phyloP scores from a whole-genome alignment of 2,888 invertebrate genomes.

The Lysandra coridon region DNA sequence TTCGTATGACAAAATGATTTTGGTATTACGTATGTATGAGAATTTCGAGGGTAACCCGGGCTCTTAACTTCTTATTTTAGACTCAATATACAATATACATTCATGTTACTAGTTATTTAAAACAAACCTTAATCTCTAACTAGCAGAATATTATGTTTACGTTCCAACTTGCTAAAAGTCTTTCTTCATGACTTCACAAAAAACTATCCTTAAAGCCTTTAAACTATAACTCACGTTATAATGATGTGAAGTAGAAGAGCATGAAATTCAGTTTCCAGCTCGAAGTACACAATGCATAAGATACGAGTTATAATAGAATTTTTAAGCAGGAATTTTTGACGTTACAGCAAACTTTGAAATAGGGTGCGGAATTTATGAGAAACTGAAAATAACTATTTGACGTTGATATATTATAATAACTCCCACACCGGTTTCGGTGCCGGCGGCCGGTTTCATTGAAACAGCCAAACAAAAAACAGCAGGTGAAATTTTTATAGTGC shows the following conservation, averaged over 20 bases:
- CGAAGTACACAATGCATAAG: slow-evolving; percentile 38
- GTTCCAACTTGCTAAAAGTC: neutral
- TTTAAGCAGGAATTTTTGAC: slow-evolving; percentile 38
- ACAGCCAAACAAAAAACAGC: no score
- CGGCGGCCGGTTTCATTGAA: no score
- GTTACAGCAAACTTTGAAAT: slow-evolving; percentile 5
- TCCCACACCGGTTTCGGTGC: no score
- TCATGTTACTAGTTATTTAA: no score
- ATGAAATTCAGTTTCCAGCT: slow-evolving; percentile 17
- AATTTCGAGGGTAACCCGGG: no score
- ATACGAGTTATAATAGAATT: slow-evolving; percentile 44
- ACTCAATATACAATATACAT: no score
- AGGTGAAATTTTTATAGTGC: no score
- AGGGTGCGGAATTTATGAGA: slow-evolving; percentile 14
- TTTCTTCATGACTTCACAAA: neutral
- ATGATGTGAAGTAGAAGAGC: neutral
- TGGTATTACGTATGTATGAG: no score
- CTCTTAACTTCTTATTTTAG: no score
- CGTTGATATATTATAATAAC: neutral
- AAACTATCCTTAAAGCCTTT: neutral
- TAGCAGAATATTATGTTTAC: neutral
- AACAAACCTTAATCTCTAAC: neutral
- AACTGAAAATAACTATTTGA: slow-evolving; percentile 22
- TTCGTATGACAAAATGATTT: no score
- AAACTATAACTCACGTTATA: neutral